Conservation (phyloP, 2,113 vertebrate species). For the Epinephelus moara region DNA sequence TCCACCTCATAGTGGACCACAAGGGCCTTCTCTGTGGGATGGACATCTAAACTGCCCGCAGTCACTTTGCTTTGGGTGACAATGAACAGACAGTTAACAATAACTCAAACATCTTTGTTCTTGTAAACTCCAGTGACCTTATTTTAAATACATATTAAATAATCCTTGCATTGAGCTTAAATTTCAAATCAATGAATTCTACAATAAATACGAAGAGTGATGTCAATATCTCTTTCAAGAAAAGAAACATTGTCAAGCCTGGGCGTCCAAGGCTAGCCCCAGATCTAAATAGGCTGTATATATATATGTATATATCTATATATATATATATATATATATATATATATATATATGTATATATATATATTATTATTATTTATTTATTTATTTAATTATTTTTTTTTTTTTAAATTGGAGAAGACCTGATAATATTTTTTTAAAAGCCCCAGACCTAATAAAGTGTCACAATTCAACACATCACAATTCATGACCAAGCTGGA, state of each 20-base stretch:
- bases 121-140: neutral
- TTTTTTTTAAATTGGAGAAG: too few relatives aligned
- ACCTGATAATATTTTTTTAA: too few relatives aligned
- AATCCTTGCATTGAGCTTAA: neutral
- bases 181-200: neutral
- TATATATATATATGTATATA: too few relatives aligned
- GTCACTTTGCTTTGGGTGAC: constrained; percentile 89
- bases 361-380: too few relatives aligned
- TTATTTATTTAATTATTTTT: too few relatives aligned
- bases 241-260: neutral
- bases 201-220: neutral
- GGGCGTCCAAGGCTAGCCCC: too few relatives aligned
- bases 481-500: too few relatives aligned
- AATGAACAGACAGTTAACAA: neutral
- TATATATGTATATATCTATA: too few relatives aligned
- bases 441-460: too few relatives aligned
- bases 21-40: constrained; percentile 96
- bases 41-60: constrained; percentile 94
- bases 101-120: neutral
- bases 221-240: neutral
- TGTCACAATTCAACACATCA: too few relatives aligned
- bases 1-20: constrained; percentile 98
- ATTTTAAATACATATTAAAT: neutral
- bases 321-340: too few relatives aligned
- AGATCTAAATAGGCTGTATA: too few relatives aligned